These are phyloP conservation scores for Anisognathus igniventris DNA, from an alignment of 2,797 vertebrate species.

Conservation along the genomic window DNA sequence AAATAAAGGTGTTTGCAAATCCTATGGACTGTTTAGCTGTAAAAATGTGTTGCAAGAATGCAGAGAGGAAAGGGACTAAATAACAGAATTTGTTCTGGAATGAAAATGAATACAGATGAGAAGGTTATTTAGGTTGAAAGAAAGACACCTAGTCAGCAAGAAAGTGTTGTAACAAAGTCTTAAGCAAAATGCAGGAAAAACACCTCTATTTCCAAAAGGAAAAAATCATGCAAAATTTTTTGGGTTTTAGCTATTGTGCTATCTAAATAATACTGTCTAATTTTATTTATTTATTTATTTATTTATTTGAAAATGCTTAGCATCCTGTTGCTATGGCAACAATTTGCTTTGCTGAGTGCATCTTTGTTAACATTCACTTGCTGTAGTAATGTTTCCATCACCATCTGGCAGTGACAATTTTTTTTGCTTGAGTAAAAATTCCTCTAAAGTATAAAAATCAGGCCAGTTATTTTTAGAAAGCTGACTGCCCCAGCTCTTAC, in stretches of 20 bases:
- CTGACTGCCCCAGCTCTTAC: neutral
- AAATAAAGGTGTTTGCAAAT: neutral
- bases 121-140: neutral
- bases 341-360: slow-evolving; percentile 43
- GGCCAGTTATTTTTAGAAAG: slow-evolving; percentile 40
- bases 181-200: neutral
- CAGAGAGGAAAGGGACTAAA: neutral
- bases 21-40: neutral
- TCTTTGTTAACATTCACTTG: slow-evolving; percentile 31
- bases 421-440: slow-evolving; percentile 50
- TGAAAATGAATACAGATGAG: neutral
- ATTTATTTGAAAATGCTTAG: slow-evolving; percentile 44
- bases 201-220: slow-evolving; percentile 1
- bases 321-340: slow-evolving; percentile 65
- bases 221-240: neutral
- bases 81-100: neutral
- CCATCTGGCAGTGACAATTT: slow-evolving; percentile 59
- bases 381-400: slow-evolving; percentile 46
- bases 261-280: neutral
- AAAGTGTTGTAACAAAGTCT: neutral
- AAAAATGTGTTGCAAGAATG: neutral
- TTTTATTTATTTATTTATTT: slow-evolving; percentile 44
- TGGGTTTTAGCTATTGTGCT: neutral
- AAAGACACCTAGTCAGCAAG: neutral
- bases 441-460: slow-evolving; percentile 41